A percentile compares a stretch with the other conserved stretches of the same genome.
Conservation (phyloP, 1,140 invertebrate species). For the Lanistes nyassanus region DNA sequence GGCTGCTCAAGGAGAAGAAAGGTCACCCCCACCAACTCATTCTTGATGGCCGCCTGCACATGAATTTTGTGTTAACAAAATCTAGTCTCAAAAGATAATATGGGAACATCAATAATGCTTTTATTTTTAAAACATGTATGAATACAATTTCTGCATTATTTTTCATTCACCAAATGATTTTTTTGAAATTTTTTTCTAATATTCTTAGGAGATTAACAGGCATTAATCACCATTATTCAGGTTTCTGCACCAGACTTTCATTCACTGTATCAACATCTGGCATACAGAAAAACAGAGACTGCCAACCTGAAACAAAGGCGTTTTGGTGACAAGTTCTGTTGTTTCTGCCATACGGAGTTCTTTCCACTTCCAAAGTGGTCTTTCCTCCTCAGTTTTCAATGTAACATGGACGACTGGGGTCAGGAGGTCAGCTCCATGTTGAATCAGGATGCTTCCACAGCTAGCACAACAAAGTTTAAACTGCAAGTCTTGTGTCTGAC, state of each 20-base stretch:
- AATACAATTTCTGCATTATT: too few relatives aligned
- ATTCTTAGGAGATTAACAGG: too few relatives aligned
- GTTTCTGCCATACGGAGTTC: conserved; percentile 34
- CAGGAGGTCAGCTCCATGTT: conserved; percentile 64
- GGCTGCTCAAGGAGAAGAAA: conserved; percentile 23
- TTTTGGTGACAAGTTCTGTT: conserved; percentile 26
- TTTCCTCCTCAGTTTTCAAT: conserved; percentile 16
- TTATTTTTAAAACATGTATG: not conserved
- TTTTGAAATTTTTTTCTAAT: too few relatives aligned
- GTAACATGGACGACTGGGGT: conserved; percentile 44
- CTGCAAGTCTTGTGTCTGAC: too few relatives aligned
- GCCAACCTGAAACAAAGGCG: conserved; percentile 49
- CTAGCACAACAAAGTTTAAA: conserved; percentile 38
- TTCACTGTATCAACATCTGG: too few relatives aligned
- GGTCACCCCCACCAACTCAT: conserved; percentile 14
- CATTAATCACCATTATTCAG: too few relatives aligned
- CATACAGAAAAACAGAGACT: too few relatives aligned
- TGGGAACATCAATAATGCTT: not conserved
- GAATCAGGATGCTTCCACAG: conserved; percentile 66
- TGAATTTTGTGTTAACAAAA: not conserved
- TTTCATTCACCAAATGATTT: too few relatives aligned
- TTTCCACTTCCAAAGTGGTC: conserved; percentile 52
- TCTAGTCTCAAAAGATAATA: not conserved
- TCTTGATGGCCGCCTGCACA: conserved; percentile 18
- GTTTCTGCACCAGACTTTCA: too few relatives aligned